A percentile compares a stretch with the other conserved stretches of the same genome.
phyloP scores from a whole-genome alignment of 1,140 invertebrate species.

The Papilio xuthus region DNA sequence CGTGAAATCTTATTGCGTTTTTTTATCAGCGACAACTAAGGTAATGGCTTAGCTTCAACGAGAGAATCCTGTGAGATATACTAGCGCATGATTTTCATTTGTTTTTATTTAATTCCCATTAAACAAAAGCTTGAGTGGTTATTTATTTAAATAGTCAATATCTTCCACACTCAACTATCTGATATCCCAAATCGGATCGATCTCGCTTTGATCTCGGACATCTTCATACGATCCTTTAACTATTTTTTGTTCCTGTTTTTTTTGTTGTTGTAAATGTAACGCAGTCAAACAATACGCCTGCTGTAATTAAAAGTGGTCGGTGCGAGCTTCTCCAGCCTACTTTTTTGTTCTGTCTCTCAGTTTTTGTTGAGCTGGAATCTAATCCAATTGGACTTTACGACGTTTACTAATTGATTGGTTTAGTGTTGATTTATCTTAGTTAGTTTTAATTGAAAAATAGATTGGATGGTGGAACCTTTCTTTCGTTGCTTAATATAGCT shows the following conservation, averaged over 20 bases:
- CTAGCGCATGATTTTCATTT: neutral
- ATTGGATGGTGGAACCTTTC: slow-evolving; percentile 31
- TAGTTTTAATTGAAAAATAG: slow-evolving; percentile 44
- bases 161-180: slow-evolving; percentile 38
- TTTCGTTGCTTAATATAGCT: neutral
- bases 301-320: slow-evolving; percentile 69
- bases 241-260: slow-evolving; percentile 49
- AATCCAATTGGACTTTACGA: slow-evolving; percentile 54
- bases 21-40: no score
- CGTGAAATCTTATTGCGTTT: no score
- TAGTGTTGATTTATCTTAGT: slow-evolving; percentile 47
- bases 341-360: slow-evolving; percentile 47
- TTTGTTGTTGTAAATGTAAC: slow-evolving; percentile 23
- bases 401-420: slow-evolving; percentile 61
- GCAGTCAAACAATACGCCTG: slow-evolving; percentile 59
- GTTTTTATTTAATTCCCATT: slow-evolving; percentile 1
- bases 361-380: slow-evolving; percentile 50
- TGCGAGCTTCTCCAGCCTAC: slow-evolving; percentile 45
- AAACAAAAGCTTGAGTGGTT: slow-evolving; percentile 11
- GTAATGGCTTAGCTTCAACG: no score
- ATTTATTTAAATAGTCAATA: slow-evolving; percentile 11
- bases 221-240: slow-evolving; percentile 53
- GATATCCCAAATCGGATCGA: slow-evolving; percentile 48
- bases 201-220: slow-evolving; percentile 48
- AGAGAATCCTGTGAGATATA: neutral